phyloP scores from a whole-genome alignment of 2,113 vertebrate genomes.

The Hemibagrus wyckioides region DNA sequence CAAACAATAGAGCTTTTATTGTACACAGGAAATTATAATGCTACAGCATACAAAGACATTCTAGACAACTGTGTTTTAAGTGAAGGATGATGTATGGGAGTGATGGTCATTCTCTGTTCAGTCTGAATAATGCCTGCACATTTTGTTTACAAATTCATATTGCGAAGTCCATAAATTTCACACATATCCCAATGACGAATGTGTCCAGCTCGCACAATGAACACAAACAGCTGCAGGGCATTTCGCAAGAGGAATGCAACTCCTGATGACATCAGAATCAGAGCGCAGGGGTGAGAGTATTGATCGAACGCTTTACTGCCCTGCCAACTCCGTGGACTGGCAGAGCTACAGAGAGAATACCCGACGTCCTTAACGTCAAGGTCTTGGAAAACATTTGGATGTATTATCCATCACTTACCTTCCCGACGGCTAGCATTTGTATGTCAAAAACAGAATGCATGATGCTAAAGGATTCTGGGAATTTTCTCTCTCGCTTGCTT shows the following conservation, averaged over 20 bases:
- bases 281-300: neutral
- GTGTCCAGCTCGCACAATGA: constrained; percentile 3
- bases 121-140: neutral
- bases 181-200: constrained; percentile 34
- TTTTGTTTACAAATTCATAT: neutral
- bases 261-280: constrained; percentile 32
- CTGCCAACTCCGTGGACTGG: constrained; percentile 10
- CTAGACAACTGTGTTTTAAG: neutral
- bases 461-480: constrained; percentile 13
- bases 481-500: constrained; percentile 12
- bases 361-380: neutral
- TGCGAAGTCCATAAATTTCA: constrained; percentile 9
- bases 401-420: neutral
- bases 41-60: neutral
- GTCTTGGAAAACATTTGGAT: constrained; percentile 5
- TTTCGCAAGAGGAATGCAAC: constrained; percentile 12
- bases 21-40: neutral
- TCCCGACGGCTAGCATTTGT: constrained; percentile 19
- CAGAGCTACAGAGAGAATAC: constrained; percentile 10
- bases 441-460: constrained; percentile 8
- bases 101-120: neutral
- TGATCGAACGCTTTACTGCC: constrained; percentile 17
- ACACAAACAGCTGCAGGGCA: constrained; percentile 24
- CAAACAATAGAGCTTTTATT: neutral
- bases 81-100: neutral